These are phyloP conservation scores for Rhogogaster chlorosoma DNA, from an alignment of 2,888 invertebrate species.

Conservation along the genomic window DNA sequence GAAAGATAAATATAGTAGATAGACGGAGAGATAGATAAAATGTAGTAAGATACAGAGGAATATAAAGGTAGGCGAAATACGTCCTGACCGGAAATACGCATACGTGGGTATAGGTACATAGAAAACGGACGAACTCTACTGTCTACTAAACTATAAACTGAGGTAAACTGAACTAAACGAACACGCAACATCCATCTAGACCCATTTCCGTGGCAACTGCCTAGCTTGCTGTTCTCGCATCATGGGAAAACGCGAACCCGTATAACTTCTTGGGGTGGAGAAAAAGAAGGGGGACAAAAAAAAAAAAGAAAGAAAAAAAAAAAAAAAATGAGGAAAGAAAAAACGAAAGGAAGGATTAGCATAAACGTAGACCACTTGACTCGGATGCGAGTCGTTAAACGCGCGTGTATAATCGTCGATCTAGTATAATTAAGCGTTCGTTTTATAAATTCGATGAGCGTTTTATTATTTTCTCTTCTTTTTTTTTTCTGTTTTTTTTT, in stretches of 20 bases:
- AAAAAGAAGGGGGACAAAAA: not conserved
- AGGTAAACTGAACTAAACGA: constrained; percentile 4
- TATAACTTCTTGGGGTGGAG: not conserved
- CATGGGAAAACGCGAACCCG: constrained; percentile 28
- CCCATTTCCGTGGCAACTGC: constrained; percentile 53
- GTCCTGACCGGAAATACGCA: constrained; percentile 12
- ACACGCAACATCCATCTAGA: constrained; percentile 52
- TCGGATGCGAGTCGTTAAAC: not conserved
- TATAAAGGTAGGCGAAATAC: not conserved
- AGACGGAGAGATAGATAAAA: not conserved
- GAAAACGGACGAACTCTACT: not conserved
- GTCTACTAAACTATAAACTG: constrained; percentile 9
- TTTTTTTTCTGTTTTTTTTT: not conserved
- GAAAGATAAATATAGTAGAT: not conserved
- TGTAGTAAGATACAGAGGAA: not conserved
- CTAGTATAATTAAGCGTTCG: constrained; percentile 35
- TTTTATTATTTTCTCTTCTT: not conserved
- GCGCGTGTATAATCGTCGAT: constrained; percentile 60
- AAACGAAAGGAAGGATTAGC: not conserved
- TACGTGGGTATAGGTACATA: not conserved
- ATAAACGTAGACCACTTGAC: constrained; percentile 12
- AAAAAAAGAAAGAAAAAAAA: not conserved
- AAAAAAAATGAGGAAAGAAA: not conserved
- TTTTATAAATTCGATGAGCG: not conserved
- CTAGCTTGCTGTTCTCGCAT: constrained; percentile 32